Conservation (phyloP, 1,140 invertebrate genomes). For the Cotesia chilonis region DNA sequence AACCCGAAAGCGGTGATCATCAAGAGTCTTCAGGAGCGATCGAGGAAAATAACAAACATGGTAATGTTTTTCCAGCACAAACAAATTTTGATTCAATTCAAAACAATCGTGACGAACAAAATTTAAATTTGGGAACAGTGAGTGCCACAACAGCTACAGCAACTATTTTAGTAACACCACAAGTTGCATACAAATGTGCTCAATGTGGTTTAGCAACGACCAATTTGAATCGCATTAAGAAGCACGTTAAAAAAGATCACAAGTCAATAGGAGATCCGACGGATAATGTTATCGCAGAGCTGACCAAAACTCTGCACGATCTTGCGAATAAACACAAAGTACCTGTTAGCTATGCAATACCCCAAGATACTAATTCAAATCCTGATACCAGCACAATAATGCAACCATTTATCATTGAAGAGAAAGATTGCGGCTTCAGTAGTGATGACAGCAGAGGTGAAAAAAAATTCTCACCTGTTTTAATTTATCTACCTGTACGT, state of each 20-base stretch:
- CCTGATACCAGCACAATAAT: conserved; percentile 70
- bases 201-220: conserved; percentile 74
- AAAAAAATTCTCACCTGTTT: conserved; percentile 79
- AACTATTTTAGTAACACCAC: conserved; percentile 59
- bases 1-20: conserved; percentile 44
- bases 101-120: conserved; percentile 55
- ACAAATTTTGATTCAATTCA: conserved; percentile 36
- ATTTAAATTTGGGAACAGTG: background rate
- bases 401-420: conserved; percentile 87
- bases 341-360: conserved; percentile 70
- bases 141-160: conserved; percentile 13
- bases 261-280: conserved; percentile 60
- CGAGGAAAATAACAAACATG: conserved; percentile 39
- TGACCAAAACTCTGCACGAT: conserved; percentile 65
- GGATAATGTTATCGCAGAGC: conserved; percentile 62
- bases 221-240: conserved; percentile 71
- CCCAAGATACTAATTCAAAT: conserved; percentile 62
- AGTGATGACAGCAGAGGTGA: conserved; percentile 51
- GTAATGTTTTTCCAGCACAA: conserved; percentile 48
- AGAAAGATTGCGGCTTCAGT: conserved; percentile 57
- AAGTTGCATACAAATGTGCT: conserved; percentile 69
- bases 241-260: conserved; percentile 73
- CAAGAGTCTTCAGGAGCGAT: conserved; percentile 50
- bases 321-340: conserved; percentile 68
- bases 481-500: conserved; percentile 91